Evolutionary conservation across 2,888 invertebrate species (phyloP).

Genomic region (Branchipolynoe longqiensis): DNA sequence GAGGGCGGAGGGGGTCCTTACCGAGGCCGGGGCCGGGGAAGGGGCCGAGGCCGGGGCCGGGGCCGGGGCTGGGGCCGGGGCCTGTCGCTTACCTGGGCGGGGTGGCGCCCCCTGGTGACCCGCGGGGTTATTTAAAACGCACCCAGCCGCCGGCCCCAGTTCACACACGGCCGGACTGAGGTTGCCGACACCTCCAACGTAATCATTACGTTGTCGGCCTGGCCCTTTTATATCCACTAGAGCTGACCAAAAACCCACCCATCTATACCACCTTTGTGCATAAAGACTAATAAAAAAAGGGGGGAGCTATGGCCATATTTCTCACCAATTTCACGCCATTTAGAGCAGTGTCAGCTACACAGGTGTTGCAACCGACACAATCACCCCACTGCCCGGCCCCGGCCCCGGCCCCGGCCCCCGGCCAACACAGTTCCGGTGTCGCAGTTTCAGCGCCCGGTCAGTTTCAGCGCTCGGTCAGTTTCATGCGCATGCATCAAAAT

Average conservation of each 20-base stretch:
- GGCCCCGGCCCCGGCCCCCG: too few species aligned
- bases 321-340: constrained; percentile 44
- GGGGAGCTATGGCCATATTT: constrained; percentile 38
- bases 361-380: constrained; percentile 39
- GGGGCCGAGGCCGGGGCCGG: neutral
- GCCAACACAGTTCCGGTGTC: neutral
- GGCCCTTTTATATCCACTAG: constrained; percentile 41
- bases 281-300: neutral
- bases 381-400: too few species aligned
- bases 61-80: neutral
- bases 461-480: too few species aligned
- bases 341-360: constrained; percentile 12
- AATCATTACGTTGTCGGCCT: constrained; percentile 52
- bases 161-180: constrained; percentile 39
- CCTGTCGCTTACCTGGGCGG: neutral
- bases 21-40: neutral
- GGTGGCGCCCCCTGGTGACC: constrained; percentile 2
- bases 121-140: constrained; percentile 43
- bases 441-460: too few species aligned
- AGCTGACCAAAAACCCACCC: constrained; percentile 17
- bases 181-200: constrained; percentile 34
- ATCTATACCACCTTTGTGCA: constrained; percentile 36
- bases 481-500: too few species aligned
- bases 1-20: neutral
- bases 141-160: neutral